Conservation (phyloP, 2,888 invertebrate genomes). For the Macrosiphum euphorbiae region DNA sequence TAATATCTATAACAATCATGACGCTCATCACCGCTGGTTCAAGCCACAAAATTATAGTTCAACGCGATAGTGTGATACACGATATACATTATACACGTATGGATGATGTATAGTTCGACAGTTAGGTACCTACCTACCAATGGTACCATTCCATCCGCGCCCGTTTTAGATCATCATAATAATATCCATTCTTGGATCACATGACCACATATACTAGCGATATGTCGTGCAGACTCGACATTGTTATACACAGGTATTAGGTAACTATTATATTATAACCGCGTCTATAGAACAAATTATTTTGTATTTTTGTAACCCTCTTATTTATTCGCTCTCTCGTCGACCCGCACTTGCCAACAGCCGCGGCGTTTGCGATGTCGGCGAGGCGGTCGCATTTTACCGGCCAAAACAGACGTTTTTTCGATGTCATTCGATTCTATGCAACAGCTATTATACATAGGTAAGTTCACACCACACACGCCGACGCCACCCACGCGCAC, state of each 20-base stretch:
- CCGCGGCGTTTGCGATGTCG: background rate
- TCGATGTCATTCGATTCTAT: constrained; percentile 24
- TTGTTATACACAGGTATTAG: background rate
- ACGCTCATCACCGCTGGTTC: too few species aligned
- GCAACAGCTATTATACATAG: background rate
- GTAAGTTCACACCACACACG: background rate
- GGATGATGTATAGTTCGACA: too few species aligned
- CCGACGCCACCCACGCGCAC: background rate
- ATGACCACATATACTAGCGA: too few species aligned
- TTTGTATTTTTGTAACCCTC: background rate
- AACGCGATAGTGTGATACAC: too few species aligned
- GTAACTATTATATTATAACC: background rate
- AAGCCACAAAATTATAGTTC: too few species aligned
- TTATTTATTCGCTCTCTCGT: background rate
- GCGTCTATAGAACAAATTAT: background rate
- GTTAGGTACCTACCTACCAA: too few species aligned
- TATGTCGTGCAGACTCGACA: background rate
- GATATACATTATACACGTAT: too few species aligned
- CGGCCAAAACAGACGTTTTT: constrained; percentile 1
- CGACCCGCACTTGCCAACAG: background rate
- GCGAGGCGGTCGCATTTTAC: background rate
- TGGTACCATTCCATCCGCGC: too few species aligned
- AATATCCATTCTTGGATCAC: too few species aligned
- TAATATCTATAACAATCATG: too few species aligned
- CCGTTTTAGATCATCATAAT: too few species aligned